Evolutionary conservation across 2,113 vertebrate species (phyloP).

Genomic region (Lepus europaeus): DNA sequence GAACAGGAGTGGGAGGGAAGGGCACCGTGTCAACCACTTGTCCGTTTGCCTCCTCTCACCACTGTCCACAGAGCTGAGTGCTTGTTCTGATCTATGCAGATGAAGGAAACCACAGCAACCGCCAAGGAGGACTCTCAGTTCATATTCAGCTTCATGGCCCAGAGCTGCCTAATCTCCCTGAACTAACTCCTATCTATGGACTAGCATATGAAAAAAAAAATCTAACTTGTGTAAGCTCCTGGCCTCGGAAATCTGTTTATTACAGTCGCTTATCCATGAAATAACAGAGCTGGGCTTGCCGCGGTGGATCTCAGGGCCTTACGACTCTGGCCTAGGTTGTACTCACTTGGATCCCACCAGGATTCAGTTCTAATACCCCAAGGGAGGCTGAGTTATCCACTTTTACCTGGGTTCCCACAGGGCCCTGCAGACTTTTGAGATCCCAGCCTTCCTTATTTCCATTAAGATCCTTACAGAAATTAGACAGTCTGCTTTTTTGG

Average conservation of each 20-base stretch:
- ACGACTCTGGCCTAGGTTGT: not conserved
- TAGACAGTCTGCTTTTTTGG: constrained; percentile 4
- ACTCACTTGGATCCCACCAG: constrained; percentile 33
- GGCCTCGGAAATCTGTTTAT: not conserved
- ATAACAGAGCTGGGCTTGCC: not conserved
- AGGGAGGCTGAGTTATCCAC: not conserved
- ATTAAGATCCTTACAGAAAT: not conserved
- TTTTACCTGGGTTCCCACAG: not conserved
- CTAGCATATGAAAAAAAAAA: not conserved
- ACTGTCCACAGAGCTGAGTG: not conserved
- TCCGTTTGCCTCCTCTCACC: not conserved
- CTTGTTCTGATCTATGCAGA: not conserved
- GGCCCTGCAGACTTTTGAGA: not conserved
- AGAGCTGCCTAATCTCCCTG: not conserved
- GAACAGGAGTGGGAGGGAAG: not conserved
- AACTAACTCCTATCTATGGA: not conserved
- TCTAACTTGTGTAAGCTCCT: not conserved
- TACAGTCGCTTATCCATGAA: not conserved
- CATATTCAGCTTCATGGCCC: not conserved
- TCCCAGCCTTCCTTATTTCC: constrained; percentile 10
- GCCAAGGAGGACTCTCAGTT: not conserved
- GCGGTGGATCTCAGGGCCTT: not conserved
- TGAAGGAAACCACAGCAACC: not conserved
- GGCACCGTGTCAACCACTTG: no score
- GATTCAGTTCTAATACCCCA: not conserved